A percentile compares a stretch with the other conserved stretches of the same genome.
Evolutionary conservation across 2,888 invertebrate genomes (phyloP).

Genomic region (Camptogramma bilineatum): DNA sequence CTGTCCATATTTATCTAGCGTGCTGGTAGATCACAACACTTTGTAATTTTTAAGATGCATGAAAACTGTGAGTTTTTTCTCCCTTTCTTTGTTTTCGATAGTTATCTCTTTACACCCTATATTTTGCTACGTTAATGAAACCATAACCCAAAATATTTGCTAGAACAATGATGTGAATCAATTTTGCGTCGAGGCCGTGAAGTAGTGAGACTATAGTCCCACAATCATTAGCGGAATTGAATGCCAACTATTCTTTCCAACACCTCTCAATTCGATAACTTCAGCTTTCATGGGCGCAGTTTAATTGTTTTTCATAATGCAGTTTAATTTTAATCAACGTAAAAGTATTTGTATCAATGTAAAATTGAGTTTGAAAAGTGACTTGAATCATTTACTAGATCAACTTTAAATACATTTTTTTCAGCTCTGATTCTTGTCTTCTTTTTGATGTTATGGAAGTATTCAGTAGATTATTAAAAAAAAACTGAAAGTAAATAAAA

Average conservation of each 20-base stretch:
- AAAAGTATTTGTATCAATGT: too few relatives aligned
- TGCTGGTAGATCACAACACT: neutral
- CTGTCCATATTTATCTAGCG: too few relatives aligned
- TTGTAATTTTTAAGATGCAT: neutral
- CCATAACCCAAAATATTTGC: slow-evolving; percentile 38
- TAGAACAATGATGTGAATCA: slow-evolving; percentile 42
- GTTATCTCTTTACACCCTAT: neutral
- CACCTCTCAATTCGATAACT: neutral
- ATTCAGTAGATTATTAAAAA: too few relatives aligned
- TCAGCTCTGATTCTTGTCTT: too few relatives aligned
- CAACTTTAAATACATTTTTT: too few relatives aligned
- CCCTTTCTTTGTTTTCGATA: neutral
- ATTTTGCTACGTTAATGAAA: slow-evolving; percentile 27
- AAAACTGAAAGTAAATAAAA: too few relatives aligned
- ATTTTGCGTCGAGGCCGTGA: slow-evolving; percentile 35
- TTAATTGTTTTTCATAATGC: too few relatives aligned
- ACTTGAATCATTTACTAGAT: too few relatives aligned
- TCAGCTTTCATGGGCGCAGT: neutral
- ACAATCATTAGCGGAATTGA: slow-evolving; percentile 64
- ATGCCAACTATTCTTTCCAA: slow-evolving; percentile 51
- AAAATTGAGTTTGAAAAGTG: too few relatives aligned
- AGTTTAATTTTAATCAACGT: too few relatives aligned
- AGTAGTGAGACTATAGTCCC: slow-evolving; percentile 49
- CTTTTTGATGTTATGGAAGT: too few relatives aligned
- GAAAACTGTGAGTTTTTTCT: neutral